A percentile compares a stretch with the other conserved stretches of the same genome.
phyloP scores from a whole-genome alignment of 2,113 vertebrate species.

The Eidolon helvum region DNA sequence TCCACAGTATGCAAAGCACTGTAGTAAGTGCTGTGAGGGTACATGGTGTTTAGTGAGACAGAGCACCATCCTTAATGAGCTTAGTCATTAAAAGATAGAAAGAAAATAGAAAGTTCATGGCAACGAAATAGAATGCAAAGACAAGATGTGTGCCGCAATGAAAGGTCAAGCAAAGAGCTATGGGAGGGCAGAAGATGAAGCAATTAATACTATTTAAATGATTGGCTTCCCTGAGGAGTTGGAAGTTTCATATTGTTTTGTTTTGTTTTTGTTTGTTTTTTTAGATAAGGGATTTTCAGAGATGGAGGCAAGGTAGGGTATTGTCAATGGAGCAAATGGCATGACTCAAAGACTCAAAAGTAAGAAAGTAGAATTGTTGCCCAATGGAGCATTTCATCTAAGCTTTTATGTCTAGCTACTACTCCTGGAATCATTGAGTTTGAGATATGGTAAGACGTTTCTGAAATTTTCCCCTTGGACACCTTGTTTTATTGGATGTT shows the following conservation, averaged over 20 bases:
- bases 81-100: not conserved
- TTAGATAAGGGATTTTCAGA: not conserved
- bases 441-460: not conserved
- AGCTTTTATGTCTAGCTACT: not conserved
- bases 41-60: not conserved
- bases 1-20: not conserved
- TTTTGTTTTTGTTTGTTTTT: slow-evolving; percentile 39
- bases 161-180: not conserved
- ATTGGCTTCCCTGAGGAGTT: not conserved
- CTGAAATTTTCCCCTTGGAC: slow-evolving; percentile 10
- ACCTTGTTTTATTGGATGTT: slow-evolving; percentile 24
- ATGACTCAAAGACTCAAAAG: not conserved
- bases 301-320: not conserved
- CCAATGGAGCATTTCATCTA: not conserved
- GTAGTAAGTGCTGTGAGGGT: not conserved
- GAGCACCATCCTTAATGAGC: not conserved
- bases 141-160: not conserved
- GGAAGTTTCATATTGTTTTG: not conserved
- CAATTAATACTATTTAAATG: not conserved
- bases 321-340: slow-evolving; percentile 9
- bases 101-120: not conserved
- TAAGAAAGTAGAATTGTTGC: not conserved
- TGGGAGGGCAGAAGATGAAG: not conserved
- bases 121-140: not conserved
- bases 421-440: not conserved